These are phyloP conservation scores for Sorex maritimensis DNA, from an alignment of 2,797 vertebrate species.

Conservation along the genomic window DNA sequence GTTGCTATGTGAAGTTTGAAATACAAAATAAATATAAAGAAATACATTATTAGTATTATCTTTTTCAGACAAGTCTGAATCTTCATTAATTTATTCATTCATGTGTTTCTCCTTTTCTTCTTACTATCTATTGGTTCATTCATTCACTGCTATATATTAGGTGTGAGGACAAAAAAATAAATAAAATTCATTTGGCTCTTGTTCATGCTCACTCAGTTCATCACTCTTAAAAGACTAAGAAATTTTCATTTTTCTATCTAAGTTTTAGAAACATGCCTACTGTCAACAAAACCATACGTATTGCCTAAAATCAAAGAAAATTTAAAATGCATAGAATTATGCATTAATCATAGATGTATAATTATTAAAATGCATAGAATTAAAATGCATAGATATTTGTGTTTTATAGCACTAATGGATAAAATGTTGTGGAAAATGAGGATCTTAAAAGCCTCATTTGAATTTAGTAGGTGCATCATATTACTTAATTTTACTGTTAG, in stretches of 20 bases:
- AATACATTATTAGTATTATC: conserved; percentile 39
- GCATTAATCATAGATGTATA: too few species aligned
- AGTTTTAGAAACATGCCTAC: not conserved
- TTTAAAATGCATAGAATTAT: too few species aligned
- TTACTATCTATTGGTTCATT: not conserved
- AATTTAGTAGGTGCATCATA: conserved; percentile 37
- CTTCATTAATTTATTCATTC: conserved; percentile 43
- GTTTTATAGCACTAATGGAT: not conserved
- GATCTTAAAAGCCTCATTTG: conserved; percentile 36
- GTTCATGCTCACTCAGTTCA: not conserved
- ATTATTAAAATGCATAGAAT: too few species aligned
- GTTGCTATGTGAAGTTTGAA: conserved; percentile 10
- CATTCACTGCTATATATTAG: not conserved
- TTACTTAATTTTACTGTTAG: conserved; percentile 34
- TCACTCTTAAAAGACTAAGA: not conserved
- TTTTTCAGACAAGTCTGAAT: not conserved
- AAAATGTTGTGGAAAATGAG: conserved; percentile 16
- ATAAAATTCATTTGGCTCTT: not conserved
- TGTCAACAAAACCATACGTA: not conserved
- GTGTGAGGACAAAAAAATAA: conserved; percentile 23
- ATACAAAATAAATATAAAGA: conserved; percentile 31
- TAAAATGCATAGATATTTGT: not conserved
- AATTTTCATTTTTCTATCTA: not conserved
- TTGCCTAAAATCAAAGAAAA: conserved; percentile 45
- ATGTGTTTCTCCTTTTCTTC: not conserved